Percentiles rank a stretch among this genome's conserved stretches.
Conservation (phyloP, 2,113 vertebrate species). For the Apus apus region DNA sequence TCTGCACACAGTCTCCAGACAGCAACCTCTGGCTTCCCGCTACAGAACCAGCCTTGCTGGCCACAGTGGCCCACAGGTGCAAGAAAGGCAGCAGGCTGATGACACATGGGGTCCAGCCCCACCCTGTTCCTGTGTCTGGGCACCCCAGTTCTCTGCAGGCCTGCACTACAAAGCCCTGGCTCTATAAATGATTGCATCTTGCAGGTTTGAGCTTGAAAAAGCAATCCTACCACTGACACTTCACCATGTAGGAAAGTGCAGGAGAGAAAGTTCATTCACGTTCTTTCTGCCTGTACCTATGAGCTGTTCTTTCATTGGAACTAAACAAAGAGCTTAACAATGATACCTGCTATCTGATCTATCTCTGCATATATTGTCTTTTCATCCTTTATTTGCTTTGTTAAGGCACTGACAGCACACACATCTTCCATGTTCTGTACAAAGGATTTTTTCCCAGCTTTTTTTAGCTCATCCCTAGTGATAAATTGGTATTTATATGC, state of each 20-base stretch:
- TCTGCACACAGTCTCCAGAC: rapidly evolving
- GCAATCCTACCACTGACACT: neutral
- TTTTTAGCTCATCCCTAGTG: neutral
- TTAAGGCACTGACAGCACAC: neutral
- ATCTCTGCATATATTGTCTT: neutral
- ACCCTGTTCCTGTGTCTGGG: rapidly evolving
- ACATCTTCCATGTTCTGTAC: neutral
- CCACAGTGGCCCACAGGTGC: neutral
- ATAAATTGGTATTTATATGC: neutral
- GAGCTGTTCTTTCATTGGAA: neutral
- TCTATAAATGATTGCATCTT: neutral
- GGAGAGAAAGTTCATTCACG: neutral
- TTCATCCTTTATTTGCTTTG: neutral
- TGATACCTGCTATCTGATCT: neutral
- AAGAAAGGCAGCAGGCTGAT: neutral
- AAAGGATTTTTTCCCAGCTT: rapidly evolving
- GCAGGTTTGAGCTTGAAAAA: neutral
- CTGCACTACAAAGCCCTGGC: neutral
- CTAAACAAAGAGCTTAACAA: neutral
- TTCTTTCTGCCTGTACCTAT: neutral
- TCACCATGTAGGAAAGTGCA: neutral
- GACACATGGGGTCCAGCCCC: rapidly evolving
- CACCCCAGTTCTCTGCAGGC: no score
- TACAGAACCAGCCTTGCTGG: rapidly evolving
- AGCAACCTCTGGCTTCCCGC: neutral